Conservation (phyloP, 2,113 vertebrate genomes). For the Phycodurus eques region DNA sequence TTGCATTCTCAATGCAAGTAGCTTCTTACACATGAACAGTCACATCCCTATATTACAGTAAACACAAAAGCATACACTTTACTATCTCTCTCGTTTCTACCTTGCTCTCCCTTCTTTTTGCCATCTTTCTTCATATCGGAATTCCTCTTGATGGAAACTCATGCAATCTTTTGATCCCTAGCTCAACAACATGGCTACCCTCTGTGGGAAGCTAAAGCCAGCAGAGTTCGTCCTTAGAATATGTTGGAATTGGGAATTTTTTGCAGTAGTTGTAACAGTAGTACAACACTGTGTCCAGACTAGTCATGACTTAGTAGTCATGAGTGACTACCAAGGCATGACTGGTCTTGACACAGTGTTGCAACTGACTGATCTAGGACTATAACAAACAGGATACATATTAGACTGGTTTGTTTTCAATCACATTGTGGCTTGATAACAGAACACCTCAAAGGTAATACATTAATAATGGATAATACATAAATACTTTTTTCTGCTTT, state of each 20-base stretch:
- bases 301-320: too few relatives aligned
- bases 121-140: constrained; percentile 10
- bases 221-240: background rate
- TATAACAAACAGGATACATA: too few relatives aligned
- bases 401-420: background rate
- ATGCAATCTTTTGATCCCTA: constrained; percentile 28
- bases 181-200: constrained; percentile 24
- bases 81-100: background rate
- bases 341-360: too few relatives aligned
- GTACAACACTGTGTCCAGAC: too few relatives aligned
- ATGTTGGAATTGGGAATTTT: too few relatives aligned
- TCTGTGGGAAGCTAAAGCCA: constrained; percentile 21
- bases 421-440: background rate
- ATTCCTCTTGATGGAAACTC: constrained; percentile 24
- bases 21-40: background rate
- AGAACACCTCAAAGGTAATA: background rate
- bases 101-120: constrained; percentile 16
- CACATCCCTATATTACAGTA: background rate
- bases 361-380: too few relatives aligned
- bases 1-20: too few relatives aligned
- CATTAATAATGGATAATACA: background rate
- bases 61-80: background rate
- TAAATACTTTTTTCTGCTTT: background rate
- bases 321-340: too few relatives aligned
- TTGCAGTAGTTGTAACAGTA: too few relatives aligned